Evolutionary conservation across 2,888 invertebrate species (phyloP).

Genomic region (Calliphora vomitoria): DNA sequence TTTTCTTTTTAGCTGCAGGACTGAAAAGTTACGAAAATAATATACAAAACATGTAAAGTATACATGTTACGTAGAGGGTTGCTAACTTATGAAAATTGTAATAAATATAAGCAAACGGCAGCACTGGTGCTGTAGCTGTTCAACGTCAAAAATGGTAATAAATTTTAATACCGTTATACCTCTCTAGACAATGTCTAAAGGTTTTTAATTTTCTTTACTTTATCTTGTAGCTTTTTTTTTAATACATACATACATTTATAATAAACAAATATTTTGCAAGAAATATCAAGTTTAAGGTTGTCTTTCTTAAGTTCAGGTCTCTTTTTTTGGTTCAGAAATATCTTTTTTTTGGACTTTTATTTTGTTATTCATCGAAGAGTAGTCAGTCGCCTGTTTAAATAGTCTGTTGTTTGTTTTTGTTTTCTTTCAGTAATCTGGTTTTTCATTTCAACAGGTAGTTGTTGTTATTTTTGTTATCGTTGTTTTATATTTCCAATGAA

Average conservation of each 20-base stretch:
- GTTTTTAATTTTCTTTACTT: slow-evolving; percentile 22
- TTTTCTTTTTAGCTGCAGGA: too few species aligned
- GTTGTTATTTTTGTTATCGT: not conserved
- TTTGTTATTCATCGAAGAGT: slow-evolving; percentile 8
- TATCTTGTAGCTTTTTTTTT: not conserved
- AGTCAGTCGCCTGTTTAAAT: slow-evolving; percentile 27
- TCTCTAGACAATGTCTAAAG: slow-evolving; percentile 12
- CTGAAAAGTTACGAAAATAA: too few species aligned
- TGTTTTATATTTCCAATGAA: slow-evolving; percentile 63
- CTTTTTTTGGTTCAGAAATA: slow-evolving; percentile 15
- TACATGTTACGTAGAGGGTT: too few species aligned
- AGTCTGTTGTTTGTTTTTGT: not conserved
- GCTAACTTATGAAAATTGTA: too few species aligned
- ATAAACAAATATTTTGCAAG: slow-evolving; percentile 41
- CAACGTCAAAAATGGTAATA: slow-evolving; percentile 36
- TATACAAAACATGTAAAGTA: too few species aligned
- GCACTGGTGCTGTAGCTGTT: not conserved
- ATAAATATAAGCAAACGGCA: too few species aligned
- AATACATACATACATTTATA: not conserved
- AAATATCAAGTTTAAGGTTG: slow-evolving; percentile 71
- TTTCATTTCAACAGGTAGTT: slow-evolving; percentile 65
- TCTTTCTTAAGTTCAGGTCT: slow-evolving; percentile 21
- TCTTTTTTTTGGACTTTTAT: slow-evolving; percentile 1
- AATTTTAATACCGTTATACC: slow-evolving; percentile 49
- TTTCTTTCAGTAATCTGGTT: slow-evolving; percentile 66